Evolutionary conservation across 2,797 vertebrate species (phyloP).

Genomic region (Ctenopoma multispine): DNA sequence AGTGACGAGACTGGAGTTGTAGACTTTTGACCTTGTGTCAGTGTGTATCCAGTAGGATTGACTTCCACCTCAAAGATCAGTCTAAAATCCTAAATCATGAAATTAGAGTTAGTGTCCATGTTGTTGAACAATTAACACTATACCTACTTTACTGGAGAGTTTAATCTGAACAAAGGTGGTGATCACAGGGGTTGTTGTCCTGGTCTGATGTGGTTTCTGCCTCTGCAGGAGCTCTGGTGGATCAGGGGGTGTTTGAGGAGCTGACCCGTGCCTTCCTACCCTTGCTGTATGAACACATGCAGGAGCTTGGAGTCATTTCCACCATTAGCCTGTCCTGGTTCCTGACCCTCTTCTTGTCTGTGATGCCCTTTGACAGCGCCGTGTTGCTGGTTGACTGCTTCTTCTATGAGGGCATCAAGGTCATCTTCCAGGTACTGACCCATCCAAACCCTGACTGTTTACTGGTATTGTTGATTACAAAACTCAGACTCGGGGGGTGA

Average conservation of each 20-base stretch:
- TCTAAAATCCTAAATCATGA: too few species aligned
- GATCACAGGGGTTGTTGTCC: not conserved
- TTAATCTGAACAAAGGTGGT: too few species aligned
- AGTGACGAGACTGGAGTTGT: conserved; percentile 2
- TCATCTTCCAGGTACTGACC: conserved; percentile 89
- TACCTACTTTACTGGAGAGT: too few species aligned
- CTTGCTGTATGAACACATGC: conserved; percentile 94
- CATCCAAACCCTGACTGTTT: too few species aligned
- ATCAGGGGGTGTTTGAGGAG: conserved; percentile 98
- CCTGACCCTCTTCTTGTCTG: conserved; percentile 96
- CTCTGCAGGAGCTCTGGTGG: conserved; percentile 92
- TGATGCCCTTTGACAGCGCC: conserved; percentile 97
- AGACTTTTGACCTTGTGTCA: not conserved
- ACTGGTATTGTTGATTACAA: too few species aligned
- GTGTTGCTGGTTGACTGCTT: conserved; percentile 96
- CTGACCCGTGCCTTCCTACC: conserved; percentile 92
- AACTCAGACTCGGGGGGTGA: too few species aligned
- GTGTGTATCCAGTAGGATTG: too few species aligned
- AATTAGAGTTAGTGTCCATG: too few species aligned
- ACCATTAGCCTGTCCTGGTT: conserved; percentile 99
- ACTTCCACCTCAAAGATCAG: too few species aligned
- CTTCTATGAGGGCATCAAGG: conserved; percentile 97
- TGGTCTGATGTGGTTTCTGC: not conserved
- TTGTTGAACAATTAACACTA: too few species aligned
- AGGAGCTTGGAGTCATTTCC: conserved; percentile 94